Conservation (phyloP, 2,888 invertebrate species). For the Pyrochroa serraticornis region DNA sequence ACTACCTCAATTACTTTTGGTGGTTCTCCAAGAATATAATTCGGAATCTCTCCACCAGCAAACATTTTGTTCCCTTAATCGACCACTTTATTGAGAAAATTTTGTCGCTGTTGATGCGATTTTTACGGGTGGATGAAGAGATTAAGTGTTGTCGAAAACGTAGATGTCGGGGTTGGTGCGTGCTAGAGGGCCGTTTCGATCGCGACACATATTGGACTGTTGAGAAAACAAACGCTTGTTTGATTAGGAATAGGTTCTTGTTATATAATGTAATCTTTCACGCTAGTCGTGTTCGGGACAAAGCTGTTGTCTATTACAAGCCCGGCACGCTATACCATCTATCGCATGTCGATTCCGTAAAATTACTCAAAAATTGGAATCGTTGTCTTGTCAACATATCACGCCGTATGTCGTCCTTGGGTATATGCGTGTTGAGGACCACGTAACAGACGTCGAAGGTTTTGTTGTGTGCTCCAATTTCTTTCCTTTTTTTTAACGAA, state of each 20-base stretch:
- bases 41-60: too few species aligned
- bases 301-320: conserved; percentile 45
- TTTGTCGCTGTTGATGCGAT: conserved; percentile 9
- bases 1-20: too few species aligned
- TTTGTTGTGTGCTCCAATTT: conserved; percentile 21
- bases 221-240: conserved; percentile 52
- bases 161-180: conserved; percentile 37
- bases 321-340: conserved; percentile 39
- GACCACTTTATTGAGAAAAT: conserved; percentile 18
- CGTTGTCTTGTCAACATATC: conserved; percentile 58
- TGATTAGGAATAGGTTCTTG: conserved; percentile 52
- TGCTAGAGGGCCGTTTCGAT: conserved; percentile 46
- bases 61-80: too few species aligned
- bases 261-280: conserved; percentile 53
- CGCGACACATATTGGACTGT: conserved; percentile 51
- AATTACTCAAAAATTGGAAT: conserved; percentile 43
- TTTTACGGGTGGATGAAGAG: conserved; percentile 24
- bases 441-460: conserved; percentile 34
- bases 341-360: conserved; percentile 42
- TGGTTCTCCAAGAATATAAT: too few species aligned
- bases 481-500: conserved; percentile 34
- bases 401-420: conserved; percentile 52
- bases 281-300: conserved; percentile 49
- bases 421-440: conserved; percentile 32
- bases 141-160: conserved; percentile 19